Conservation (phyloP, 2,888 invertebrate species). For the Lepas anatifera region DNA sequence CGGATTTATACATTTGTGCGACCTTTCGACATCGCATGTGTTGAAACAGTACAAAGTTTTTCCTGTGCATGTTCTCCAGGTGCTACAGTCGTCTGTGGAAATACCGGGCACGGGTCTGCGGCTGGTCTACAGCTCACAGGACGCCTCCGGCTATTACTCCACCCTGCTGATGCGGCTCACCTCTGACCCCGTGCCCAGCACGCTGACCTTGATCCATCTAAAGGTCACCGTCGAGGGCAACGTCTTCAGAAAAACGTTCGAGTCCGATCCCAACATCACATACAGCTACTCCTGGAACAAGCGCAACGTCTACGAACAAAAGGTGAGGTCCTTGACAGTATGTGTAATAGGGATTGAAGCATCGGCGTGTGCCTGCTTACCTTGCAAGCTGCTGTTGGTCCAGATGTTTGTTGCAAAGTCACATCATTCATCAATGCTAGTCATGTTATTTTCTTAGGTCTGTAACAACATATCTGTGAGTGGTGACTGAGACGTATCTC, state of each 20-base stretch:
- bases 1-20: too few species aligned
- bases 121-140: slow-evolving; percentile 89
- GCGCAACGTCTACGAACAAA: slow-evolving; percentile 92
- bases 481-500: too few species aligned
- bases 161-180: slow-evolving; percentile 84
- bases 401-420: too few species aligned
- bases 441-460: too few species aligned
- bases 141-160: slow-evolving; percentile 86
- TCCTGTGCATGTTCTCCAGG: too few species aligned
- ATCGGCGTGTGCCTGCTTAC: too few species aligned
- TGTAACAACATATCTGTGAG: too few species aligned
- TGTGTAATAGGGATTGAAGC: too few species aligned
- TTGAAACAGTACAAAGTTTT: too few species aligned
- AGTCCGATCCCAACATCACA: slow-evolving; percentile 87
- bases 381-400: too few species aligned
- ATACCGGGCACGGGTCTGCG: slow-evolving; percentile 89
- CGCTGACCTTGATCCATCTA: slow-evolving; percentile 78
- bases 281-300: slow-evolving; percentile 98
- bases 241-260: slow-evolving; percentile 69
- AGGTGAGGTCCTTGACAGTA: slow-evolving; percentile 43
- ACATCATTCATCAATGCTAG: too few species aligned
- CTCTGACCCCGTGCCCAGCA: slow-evolving; percentile 60
- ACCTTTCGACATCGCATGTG: too few species aligned
- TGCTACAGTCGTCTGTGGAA: slow-evolving; percentile 88
- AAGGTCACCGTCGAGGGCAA: slow-evolving; percentile 30